Evolutionary conservation across 2,113 vertebrate species (phyloP).

Genomic region (Leptobrachium leishanense): DNA sequence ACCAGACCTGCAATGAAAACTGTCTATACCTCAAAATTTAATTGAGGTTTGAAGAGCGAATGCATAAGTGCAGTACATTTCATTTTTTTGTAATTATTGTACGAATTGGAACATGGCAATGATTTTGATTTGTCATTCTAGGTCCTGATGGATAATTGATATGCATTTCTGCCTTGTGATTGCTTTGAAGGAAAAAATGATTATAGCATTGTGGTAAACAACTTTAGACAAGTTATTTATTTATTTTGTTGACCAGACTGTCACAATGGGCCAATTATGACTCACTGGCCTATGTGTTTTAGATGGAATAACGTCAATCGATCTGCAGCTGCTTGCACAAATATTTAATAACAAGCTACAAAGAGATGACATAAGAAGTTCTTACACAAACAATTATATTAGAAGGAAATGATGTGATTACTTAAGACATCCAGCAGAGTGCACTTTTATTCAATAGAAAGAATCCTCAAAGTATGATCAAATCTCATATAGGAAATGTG

Average conservation of each 20-base stretch:
- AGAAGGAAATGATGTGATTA: background rate
- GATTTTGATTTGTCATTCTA: background rate
- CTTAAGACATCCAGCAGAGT: constrained; percentile 3
- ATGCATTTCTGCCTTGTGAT: background rate
- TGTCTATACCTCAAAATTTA: no score
- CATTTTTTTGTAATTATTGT: no score
- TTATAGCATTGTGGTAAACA: background rate
- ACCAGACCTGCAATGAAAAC: no score
- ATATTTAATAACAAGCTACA: background rate
- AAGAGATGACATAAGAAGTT: background rate
- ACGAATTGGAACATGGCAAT: no score
- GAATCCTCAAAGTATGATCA: background rate
- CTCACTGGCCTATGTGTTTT: constrained; percentile 1
- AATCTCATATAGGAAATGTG: background rate
- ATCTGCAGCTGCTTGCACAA: background rate
- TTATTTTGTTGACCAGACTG: background rate
- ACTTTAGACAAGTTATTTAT: background rate
- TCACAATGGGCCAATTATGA: background rate
- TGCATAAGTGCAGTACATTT: no score
- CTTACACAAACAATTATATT: background rate
- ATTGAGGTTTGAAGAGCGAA: no score
- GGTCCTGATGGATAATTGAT: background rate
- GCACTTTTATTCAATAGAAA: constrained; percentile 1
- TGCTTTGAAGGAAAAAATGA: background rate
- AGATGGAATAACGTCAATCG: background rate